Base-by-base conservation (phyloP, 1,140 invertebrate species). In the Drepana arcuata region DNA sequence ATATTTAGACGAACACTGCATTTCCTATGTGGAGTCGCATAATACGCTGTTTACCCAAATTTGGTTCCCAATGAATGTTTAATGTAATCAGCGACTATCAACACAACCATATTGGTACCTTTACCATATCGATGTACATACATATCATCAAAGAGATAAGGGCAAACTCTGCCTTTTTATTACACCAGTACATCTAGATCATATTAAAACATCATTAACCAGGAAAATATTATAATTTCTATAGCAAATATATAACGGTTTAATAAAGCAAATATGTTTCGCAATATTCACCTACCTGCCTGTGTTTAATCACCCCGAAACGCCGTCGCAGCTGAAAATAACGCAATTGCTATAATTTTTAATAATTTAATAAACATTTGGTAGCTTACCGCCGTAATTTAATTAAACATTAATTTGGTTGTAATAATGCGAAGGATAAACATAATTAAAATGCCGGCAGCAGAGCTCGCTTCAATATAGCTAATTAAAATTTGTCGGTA, bases 31-130 rank as follows among this genome's bases (percentile, higher is more conserved):
- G 34, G 33, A 14, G 41, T 48, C 48, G 51, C 57, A 66, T 66
- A 63, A 64, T 68, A 65, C 61, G 53, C 54, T 64, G 67, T 68
- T 64, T 60, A 63, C 61, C 61, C 59, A 63, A 66, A 66, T 64
- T 54, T 67, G 42, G 41, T 38, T 59, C 52, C 50, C 64, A 50
- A 65, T 71, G 67, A 75, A 77, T 73, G 53, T 57, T 61, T 75
- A 72, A 72, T 72, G 58, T 62, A 71, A 74, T 74, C 56, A 69
- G 43, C 28, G 39, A 59, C 53, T 53, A 62, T 61, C 57, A 54
- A 53, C 43, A 31, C 41, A 49, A 57, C 44, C 41, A 37, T 54
- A 49, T 54, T 45, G 38, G 4, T 24, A 48, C 46, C 39, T 41
- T 38, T 58, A 45, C 28, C 31, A 9, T n/a, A n/a, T n/a, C n/a